Base-by-base conservation (phyloP, 2,113 vertebrate genomes). In the Zapus hudsonius region DNA sequence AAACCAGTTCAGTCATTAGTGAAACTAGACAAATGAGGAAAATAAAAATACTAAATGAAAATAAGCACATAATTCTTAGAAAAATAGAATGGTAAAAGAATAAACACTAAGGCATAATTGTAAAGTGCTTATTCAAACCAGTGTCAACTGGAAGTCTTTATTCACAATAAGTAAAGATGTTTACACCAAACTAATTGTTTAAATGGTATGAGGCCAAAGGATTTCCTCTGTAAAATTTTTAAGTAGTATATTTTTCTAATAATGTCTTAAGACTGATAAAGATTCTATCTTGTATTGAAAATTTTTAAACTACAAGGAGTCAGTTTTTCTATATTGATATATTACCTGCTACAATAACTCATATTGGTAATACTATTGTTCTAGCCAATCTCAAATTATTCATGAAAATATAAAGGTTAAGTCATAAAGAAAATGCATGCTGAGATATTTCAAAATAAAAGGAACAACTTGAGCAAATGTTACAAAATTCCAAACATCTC, bases 41-140 rank as follows among this genome's bases (percentile, higher is more conserved):
- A 97, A 93, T 95, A 92, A 90, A 96, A 95, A 93, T 67, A 90
- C 52, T 66, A 96, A 96, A 94, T 97, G 97, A 97, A 96, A 96
- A 92, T 83, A 94, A 91, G 91, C 55, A 88, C 29, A 63, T 52
- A 47, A 90, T 52, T 70, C 78, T 92, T 84, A 86, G 11, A 87
- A 90, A 89, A 89, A 52, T 5, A 36, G n/a, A 84, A 91, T 80
- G 11, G n/a, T 31, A 44, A 87, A 64, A 83, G 38, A 92, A 66
- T 78, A 38, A 92, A 81, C 11, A 73, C 2, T 76, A n/a, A 92
- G 76, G 11, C 23, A 76, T 47, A 93, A 73, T 63, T 29, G n/a
- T 73, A 64, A 95, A 69, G 9, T 87, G 63, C n/a, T 63, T 61
- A 73, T 55, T 91, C 6, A 74, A 81, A 9, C 38, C 52, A 94